Percentiles rank a stretch among this genome's conserved stretches.
These are phyloP conservation scores for Oriolus oriolus DNA, from an alignment of 2,113 vertebrate genomes.

Conservation along the genomic window DNA sequence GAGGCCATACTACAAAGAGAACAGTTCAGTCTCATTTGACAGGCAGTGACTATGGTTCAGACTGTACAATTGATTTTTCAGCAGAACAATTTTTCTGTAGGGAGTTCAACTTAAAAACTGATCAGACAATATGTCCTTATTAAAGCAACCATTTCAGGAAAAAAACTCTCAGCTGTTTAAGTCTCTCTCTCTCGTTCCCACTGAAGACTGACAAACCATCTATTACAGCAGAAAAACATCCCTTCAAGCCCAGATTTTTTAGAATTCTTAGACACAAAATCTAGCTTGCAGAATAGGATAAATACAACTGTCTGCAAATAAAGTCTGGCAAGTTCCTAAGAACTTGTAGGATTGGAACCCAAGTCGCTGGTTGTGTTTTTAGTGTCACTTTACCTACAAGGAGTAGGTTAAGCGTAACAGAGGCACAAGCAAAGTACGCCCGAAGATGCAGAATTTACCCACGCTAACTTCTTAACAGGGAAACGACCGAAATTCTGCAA, in stretches of 20 bases:
- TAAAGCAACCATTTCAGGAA: background rate
- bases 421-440: rapidly evolving
- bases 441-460: background rate
- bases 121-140: background rate
- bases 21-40: background rate
- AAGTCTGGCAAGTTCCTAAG: background rate
- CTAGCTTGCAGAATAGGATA: background rate
- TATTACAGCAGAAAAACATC: background rate
- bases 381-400: background rate
- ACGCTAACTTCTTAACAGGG: background rate
- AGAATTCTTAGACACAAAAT: background rate
- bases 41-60: background rate
- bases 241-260: background rate
- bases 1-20: background rate
- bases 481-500: rapidly evolving
- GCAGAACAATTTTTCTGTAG: background rate
- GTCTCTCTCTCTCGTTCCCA: background rate
- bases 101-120: background rate
- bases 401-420: background rate
- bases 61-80: background rate
- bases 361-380: rapidly evolving
- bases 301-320: background rate
- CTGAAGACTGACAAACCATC: background rate
- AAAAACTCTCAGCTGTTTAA: background rate
- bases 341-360: background rate